Conservation (phyloP, 2,797 vertebrate species). For the Amniataba percoides region DNA sequence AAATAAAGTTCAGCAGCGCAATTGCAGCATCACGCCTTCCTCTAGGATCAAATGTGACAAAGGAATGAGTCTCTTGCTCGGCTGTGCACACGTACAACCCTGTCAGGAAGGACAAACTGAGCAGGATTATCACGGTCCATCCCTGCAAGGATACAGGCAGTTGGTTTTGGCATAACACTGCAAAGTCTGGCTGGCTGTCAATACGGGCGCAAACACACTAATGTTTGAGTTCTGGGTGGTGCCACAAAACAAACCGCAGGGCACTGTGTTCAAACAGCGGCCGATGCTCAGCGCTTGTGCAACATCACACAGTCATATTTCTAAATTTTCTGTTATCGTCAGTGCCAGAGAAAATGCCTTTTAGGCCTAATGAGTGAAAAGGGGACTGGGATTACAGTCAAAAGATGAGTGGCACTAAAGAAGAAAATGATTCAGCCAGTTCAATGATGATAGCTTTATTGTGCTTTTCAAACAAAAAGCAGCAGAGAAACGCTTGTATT, state of each 20-base stretch:
- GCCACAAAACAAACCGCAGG: constrained; percentile 72
- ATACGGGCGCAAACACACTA: constrained; percentile 65
- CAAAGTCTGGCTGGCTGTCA: constrained; percentile 64
- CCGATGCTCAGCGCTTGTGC: constrained; percentile 30
- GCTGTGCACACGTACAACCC: constrained; percentile 8
- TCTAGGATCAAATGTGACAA: constrained; percentile 42
- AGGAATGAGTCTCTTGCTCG: constrained; percentile 14
- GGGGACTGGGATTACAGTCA: constrained; percentile 48
- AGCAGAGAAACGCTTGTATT: constrained; percentile 23
- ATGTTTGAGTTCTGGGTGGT: constrained; percentile 76
- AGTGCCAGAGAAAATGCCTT: constrained; percentile 41
- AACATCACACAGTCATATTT: constrained; percentile 45
- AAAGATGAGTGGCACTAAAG: constrained; percentile 51
- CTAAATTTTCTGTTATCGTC: constrained; percentile 50
- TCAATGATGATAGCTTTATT: constrained; percentile 35
- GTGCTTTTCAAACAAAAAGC: constrained; percentile 36
- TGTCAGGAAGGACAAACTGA: constrained; percentile 57
- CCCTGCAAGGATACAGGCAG: constrained; percentile 61
- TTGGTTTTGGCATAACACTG: constrained; percentile 71
- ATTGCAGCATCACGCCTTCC: constrained; percentile 4
- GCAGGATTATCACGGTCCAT: constrained; percentile 37
- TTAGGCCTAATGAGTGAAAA: constrained; percentile 50
- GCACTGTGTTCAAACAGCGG: constrained; percentile 70
- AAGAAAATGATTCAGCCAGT: constrained; percentile 44
- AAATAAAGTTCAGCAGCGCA: constrained; percentile 30